Base-by-base conservation (phyloP, 2,888 invertebrate genomes). In the Campoplex capitator region DNA sequence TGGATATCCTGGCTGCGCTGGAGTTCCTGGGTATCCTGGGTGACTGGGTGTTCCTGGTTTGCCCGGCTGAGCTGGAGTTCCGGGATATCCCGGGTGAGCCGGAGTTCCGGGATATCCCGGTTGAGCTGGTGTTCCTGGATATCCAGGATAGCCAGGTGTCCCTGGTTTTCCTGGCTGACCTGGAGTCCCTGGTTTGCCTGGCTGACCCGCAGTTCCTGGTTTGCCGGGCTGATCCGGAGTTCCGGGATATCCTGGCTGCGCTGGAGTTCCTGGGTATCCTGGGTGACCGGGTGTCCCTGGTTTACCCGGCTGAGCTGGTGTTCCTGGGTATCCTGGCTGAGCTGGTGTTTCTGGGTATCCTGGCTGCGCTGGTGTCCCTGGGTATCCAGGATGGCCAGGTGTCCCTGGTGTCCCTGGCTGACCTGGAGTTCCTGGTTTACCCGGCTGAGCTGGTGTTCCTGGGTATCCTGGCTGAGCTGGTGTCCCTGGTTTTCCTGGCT, bases 21-120 rank as follows among this genome's bases (percentile, higher is more conserved):
- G 92, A 0, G 28, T 62, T 11, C 58, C 58, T 6, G 73, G 73
- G 38, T 38, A 38, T 38, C 51, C 58, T 9, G 84, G 88, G 35
- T 70, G 82, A 9, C 90, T 83, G 77, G 70, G 79, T 13, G 51
- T 67, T 6, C 65, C 76, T 11, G 75, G 74, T 9, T 42, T 18
- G 0, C 51, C 58, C 2, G 75, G 75, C 67, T 90, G 88, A 16
- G 79, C 81, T 9, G 88, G 88, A 45, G 70, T 84, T n/a, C 81
- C 86, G 45, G 90, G 88, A 86, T 89, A 88, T 65, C 92, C 94
- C 62, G 92, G 91, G 0, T 94, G 93, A n/a, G 95, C 95, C 35
- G 93, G 62, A 28, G 28, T 82, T n/a, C 82, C 87, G 42, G 90
- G 88, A 86, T 89, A 88, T 67, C 92, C 94, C 56, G 92, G 91